Evolutionary conservation across 2,113 vertebrate species (phyloP).

Genomic region (Triplophysa tibetana): DNA sequence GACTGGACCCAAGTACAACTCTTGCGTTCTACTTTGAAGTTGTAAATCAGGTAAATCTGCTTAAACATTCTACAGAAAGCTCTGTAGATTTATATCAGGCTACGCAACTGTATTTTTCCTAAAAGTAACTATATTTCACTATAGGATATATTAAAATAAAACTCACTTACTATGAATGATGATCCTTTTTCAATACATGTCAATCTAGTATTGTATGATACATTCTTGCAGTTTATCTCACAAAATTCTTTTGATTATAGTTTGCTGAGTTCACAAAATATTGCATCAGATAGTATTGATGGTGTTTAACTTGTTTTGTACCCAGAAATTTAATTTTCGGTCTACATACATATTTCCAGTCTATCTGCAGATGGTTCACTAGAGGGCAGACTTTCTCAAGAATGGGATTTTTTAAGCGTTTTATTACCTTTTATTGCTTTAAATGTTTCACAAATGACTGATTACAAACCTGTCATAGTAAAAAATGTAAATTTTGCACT

Average conservation of each 20-base stretch:
- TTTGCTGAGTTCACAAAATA: not conserved
- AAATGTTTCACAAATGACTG: not conserved
- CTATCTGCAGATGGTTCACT: slow-evolving; percentile 13
- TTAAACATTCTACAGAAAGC: too few relatives aligned
- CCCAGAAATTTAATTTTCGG: not conserved
- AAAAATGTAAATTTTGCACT: not conserved
- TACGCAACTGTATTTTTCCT: too few relatives aligned
- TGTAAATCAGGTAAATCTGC: slow-evolving; percentile 88
- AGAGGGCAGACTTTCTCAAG: slow-evolving; percentile 39
- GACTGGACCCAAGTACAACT: slow-evolving; percentile 88
- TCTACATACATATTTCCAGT: not conserved
- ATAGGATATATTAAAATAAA: too few relatives aligned
- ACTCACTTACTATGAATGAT: too few relatives aligned
- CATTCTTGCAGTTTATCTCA: too few relatives aligned
- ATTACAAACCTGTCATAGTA: too few relatives aligned
- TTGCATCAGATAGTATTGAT: not conserved
- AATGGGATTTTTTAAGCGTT: not conserved
- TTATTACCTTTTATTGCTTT: not conserved
- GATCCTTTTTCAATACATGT: too few relatives aligned
- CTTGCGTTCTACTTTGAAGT: slow-evolving; percentile 95
- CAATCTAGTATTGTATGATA: too few relatives aligned
- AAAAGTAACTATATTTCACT: too few relatives aligned
- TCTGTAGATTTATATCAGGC: too few relatives aligned
- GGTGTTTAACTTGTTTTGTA: not conserved
- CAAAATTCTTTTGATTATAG: not conserved